These are phyloP conservation scores for Odontamblyopus rebecca DNA, from an alignment of 2,797 vertebrate genomes.

Conservation along the genomic window DNA sequence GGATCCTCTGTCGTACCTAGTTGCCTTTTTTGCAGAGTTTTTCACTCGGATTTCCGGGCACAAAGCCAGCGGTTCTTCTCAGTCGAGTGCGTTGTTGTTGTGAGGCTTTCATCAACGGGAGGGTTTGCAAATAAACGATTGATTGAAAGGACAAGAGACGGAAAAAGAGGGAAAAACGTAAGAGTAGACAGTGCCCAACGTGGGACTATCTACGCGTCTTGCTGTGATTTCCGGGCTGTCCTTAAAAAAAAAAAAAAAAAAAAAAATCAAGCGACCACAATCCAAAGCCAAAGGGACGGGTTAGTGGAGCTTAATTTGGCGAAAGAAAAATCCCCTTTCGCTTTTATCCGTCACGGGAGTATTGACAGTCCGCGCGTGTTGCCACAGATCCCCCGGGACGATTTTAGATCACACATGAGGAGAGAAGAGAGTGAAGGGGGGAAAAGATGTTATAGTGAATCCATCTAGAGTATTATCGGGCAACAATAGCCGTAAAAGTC, in stretches of 20 bases:
- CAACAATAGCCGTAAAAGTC: background rate
- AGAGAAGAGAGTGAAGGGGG: conserved; percentile 33
- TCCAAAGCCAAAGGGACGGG: background rate
- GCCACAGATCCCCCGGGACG: conserved; percentile 22
- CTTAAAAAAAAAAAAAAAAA: background rate
- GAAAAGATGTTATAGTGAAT: background rate
- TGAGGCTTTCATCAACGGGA: conserved; percentile 53
- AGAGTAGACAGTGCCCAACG: background rate
- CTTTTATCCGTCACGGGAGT: background rate
- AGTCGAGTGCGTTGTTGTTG: conserved; percentile 34
- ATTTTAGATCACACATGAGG: conserved; percentile 48
- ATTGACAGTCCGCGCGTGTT: conserved; percentile 27
- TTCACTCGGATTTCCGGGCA: conserved; percentile 44
- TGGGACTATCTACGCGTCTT: conserved; percentile 10
- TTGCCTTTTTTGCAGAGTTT: conserved; percentile 28
- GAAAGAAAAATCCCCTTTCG: background rate
- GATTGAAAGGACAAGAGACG: conserved; percentile 20
- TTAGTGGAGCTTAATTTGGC: conserved; percentile 7
- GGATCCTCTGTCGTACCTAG: conserved; percentile 28
- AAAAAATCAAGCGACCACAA: conserved; percentile 1
- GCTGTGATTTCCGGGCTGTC: background rate
- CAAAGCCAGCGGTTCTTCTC: conserved; percentile 25
- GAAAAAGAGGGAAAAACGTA: background rate
- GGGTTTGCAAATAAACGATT: conserved; percentile 53
- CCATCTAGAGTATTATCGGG: background rate